These are phyloP conservation scores for Notothenia coriiceps DNA, from an alignment of 2,113 vertebrate genomes.

Conservation along the genomic window DNA sequence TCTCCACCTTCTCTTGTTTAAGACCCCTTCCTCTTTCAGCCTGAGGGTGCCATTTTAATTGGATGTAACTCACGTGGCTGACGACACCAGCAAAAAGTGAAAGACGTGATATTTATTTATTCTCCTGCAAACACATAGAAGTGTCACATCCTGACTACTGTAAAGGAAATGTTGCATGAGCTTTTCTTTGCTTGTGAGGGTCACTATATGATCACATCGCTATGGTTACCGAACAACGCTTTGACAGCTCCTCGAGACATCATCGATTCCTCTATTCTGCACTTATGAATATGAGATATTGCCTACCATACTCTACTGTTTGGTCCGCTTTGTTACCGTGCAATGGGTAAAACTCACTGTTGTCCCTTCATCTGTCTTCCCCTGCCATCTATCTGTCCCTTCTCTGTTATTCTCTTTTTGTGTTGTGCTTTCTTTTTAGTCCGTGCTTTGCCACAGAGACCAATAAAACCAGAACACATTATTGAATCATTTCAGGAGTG, in stretches of 20 bases:
- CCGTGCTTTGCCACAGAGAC: conserved; percentile 10
- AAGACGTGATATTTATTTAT: conserved; percentile 39
- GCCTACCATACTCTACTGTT: conserved; percentile 2
- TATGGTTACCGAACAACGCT: not conserved
- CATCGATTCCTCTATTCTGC: not conserved
- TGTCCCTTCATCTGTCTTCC: conserved; percentile 26
- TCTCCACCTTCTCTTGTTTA: conserved; percentile 2
- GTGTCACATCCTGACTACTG: conserved; percentile 23
- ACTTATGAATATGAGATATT: no score
- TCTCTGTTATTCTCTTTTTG: conserved; percentile 13
- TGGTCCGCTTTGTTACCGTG: conserved; percentile 6
- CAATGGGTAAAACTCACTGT: conserved; percentile 27
- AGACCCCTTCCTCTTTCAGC: conserved; percentile 4
- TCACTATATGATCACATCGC: conserved; percentile 43
- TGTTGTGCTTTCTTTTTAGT: conserved; percentile 15
- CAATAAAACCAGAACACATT: conserved; percentile 10
- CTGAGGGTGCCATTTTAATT: conserved; percentile 49
- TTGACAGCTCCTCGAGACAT: conserved; percentile 6
- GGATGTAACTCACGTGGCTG: conserved; percentile 30
- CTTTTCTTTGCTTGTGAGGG: not conserved
- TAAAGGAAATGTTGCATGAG: not conserved
- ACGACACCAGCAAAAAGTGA: conserved; percentile 24
- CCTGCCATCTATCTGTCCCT: conserved; percentile 7
- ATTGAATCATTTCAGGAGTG: conserved; percentile 36
- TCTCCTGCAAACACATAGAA: conserved; percentile 29